Evolutionary conservation across 1,140 invertebrate species (phyloP).

Genomic region (Littorina saxatilis): DNA sequence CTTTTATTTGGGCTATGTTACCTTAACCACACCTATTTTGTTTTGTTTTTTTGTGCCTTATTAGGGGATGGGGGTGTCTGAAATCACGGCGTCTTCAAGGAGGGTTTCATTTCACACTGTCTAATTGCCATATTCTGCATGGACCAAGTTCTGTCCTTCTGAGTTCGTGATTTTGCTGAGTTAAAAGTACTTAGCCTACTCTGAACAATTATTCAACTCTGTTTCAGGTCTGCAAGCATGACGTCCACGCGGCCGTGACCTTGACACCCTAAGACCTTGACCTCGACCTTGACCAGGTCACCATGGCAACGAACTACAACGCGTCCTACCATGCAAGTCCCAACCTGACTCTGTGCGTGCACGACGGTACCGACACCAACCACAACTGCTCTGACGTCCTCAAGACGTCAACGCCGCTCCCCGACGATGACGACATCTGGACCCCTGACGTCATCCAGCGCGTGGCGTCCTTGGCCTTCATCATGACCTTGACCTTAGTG

Average conservation of each 20-base stretch:
- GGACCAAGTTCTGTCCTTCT: background rate
- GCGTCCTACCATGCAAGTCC: background rate
- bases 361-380: background rate
- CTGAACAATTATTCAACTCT: no score
- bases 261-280: background rate
- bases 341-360: background rate
- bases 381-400: background rate
- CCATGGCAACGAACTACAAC: background rate
- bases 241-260: background rate
- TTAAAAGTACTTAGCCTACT: background rate
- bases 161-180: background rate
- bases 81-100: background rate
- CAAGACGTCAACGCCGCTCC: background rate
- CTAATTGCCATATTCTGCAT: background rate
- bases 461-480: constrained; percentile 72
- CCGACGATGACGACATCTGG: constrained; percentile 63
- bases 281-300: background rate
- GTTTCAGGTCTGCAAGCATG: background rate
- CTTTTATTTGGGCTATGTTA: no score
- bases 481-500: constrained; percentile 74
- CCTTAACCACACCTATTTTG: no score
- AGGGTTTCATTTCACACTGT: background rate
- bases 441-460: constrained; percentile 74
- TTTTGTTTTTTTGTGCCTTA: no score
- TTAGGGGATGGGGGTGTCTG: background rate